Percentiles rank a stretch among this genome's conserved stretches.
These are phyloP conservation scores for Lineus longissimus DNA, from an alignment of 1,140 invertebrate species.

Conservation along the genomic window DNA sequence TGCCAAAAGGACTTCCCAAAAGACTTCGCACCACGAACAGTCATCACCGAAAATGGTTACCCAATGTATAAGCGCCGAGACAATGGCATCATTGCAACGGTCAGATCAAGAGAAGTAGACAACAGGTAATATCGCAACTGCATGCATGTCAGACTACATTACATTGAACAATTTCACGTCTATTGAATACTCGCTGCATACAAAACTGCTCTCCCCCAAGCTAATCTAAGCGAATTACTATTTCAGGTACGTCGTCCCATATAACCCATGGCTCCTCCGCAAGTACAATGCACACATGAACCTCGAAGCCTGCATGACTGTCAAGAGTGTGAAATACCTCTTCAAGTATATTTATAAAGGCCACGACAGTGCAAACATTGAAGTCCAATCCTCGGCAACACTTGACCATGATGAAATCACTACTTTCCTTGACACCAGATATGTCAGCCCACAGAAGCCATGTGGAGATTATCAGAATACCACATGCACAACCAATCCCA, in stretches of 20 bases:
- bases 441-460: constrained; percentile 33
- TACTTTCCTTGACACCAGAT: constrained; percentile 24
- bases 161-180: too few species aligned
- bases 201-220: too few species aligned
- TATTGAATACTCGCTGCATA: too few species aligned
- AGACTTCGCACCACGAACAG: constrained; percentile 9
- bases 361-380: constrained; percentile 16
- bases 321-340: constrained; percentile 30
- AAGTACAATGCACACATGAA: too few species aligned
- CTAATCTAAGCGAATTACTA: too few species aligned
- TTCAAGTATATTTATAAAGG: too few species aligned
- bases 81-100: neutral
- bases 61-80: constrained; percentile 6
- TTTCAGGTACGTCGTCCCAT: constrained; percentile 23
- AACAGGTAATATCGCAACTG: too few species aligned
- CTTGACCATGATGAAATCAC: constrained; percentile 15
- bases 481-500: constrained; percentile 50
- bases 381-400: neutral
- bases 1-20: constrained; percentile 29
- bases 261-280: constrained; percentile 17
- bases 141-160: too few species aligned
- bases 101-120: neutral
- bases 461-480: constrained; percentile 33
- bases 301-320: constrained; percentile 18
- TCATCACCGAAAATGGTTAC: too few species aligned